Conservation (phyloP, 2,113 vertebrate species). For the Sylvia atricapilla region DNA sequence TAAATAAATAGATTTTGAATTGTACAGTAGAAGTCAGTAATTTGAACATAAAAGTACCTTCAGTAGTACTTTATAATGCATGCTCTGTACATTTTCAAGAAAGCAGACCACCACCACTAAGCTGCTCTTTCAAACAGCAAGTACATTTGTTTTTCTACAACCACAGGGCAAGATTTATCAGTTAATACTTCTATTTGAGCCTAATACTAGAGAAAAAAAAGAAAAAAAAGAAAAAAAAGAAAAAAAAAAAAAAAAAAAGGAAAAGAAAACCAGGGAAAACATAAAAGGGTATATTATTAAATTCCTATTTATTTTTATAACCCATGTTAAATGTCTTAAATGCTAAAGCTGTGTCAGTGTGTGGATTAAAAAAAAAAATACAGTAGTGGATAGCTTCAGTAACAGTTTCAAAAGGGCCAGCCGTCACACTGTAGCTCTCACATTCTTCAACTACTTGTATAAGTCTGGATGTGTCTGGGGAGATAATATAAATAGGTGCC, state of each 20-base stretch:
- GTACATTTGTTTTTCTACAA: neutral
- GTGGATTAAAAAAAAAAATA: neutral
- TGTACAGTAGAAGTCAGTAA: neutral
- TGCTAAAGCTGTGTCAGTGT: neutral
- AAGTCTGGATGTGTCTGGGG: conserved; percentile 26
- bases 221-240: neutral
- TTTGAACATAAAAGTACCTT: neutral
- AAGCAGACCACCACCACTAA: neutral
- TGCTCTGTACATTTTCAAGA: neutral
- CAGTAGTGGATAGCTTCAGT: neutral
- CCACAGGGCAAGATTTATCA: neutral
- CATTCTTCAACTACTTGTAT: conserved; percentile 11
- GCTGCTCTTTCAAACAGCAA: neutral
- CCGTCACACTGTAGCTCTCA: neutral
- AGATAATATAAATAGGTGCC: conserved; percentile 32
- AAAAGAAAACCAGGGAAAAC: neutral
- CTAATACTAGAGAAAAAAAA: neutral
- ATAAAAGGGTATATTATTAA: neutral
- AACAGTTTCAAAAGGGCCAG: conserved; percentile 6
- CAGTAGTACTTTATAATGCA: neutral
- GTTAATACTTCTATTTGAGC: neutral
- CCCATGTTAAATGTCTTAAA: neutral
- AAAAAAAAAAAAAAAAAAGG: neutral
- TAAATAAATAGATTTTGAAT: neutral
- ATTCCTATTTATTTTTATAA: neutral